phyloP scores from a whole-genome alignment of 2,888 invertebrate species.

The Salticus scenicus region DNA sequence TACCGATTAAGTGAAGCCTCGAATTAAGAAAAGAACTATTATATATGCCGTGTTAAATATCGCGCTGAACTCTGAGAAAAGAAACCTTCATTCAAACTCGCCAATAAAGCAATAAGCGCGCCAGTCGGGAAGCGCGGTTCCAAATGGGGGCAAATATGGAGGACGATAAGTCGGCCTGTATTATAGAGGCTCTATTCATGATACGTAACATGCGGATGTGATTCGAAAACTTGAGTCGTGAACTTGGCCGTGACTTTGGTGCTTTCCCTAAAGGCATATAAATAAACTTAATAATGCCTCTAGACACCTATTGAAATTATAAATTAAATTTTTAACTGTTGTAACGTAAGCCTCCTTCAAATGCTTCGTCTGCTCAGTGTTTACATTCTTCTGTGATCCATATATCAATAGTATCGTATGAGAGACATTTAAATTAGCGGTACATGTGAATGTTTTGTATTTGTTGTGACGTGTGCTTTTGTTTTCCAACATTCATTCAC shows the following conservation, averaged over 20 bases:
- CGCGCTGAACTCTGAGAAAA: too few relatives aligned
- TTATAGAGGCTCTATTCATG: too few relatives aligned
- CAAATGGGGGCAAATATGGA: too few relatives aligned
- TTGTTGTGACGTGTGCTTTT: slow-evolving; percentile 67
- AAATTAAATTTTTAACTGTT: slow-evolving; percentile 22
- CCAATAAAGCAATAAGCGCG: too few relatives aligned
- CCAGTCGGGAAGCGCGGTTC: too few relatives aligned
- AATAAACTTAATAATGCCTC: slow-evolving; percentile 47
- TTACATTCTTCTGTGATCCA: not conserved
- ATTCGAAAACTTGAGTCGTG: slow-evolving; percentile 65
- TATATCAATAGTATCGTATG: not conserved
- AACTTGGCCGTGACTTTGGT: slow-evolving; percentile 69
- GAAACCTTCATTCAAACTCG: too few relatives aligned
- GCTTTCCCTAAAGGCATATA: slow-evolving; percentile 63
- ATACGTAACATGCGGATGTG: slow-evolving; percentile 53
- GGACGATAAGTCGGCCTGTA: too few relatives aligned
- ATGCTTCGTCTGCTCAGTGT: slow-evolving; percentile 5
- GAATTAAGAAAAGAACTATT: too few relatives aligned
- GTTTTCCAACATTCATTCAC: slow-evolving; percentile 42
- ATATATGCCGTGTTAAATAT: too few relatives aligned
- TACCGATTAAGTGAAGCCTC: too few relatives aligned
- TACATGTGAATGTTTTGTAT: slow-evolving; percentile 58
- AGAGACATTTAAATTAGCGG: slow-evolving; percentile 16
- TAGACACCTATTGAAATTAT: slow-evolving; percentile 44
- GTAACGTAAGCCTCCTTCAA: not conserved